Evolutionary conservation across 2,113 vertebrate genomes (phyloP).

Genomic region (Austrofundulus limnaeus): DNA sequence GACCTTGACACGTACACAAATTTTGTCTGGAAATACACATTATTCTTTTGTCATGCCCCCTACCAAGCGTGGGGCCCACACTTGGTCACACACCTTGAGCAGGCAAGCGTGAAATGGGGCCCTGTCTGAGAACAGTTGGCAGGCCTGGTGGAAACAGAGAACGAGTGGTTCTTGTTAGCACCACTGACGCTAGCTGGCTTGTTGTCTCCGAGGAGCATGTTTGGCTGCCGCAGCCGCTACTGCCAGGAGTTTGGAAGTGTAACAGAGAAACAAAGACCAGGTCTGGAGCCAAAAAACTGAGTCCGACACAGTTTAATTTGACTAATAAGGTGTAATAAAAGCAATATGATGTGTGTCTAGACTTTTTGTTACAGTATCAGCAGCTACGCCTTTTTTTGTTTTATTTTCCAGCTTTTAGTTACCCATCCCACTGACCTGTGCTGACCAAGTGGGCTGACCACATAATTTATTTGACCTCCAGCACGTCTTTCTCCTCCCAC

Average conservation of each 20-base stretch:
- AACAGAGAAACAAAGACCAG: conserved; percentile 49
- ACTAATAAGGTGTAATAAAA: conserved; percentile 31
- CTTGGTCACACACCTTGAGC: conserved; percentile 65
- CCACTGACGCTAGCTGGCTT: conserved; percentile 52
- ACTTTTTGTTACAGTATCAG: conserved; percentile 50
- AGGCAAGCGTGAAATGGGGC: conserved; percentile 69
- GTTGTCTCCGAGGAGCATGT: conserved; percentile 35
- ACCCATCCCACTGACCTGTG: conserved; percentile 50
- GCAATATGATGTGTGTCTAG: conserved; percentile 31
- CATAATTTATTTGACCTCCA: conserved; percentile 65
- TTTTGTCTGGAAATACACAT: conserved; percentile 39
- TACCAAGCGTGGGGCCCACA: conserved; percentile 36
- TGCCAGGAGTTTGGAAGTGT: conserved; percentile 36
- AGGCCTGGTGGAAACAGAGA: conserved; percentile 66
- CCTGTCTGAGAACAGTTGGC: conserved; percentile 64
- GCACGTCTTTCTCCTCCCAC: conserved; percentile 47
- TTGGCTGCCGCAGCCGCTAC: conserved; percentile 54
- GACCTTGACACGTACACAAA: conserved; percentile 19
- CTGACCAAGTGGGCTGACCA: conserved; percentile 40
- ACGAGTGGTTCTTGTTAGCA: conserved; percentile 69
- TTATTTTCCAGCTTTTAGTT: too few relatives aligned
- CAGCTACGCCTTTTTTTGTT: conserved; percentile 32
- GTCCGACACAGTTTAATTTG: conserved; percentile 25
- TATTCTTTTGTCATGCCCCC: conserved; percentile 44
- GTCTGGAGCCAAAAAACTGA: conserved; percentile 34